Conservation (phyloP, 2,888 invertebrate genomes). For the Globia sparganii region DNA sequence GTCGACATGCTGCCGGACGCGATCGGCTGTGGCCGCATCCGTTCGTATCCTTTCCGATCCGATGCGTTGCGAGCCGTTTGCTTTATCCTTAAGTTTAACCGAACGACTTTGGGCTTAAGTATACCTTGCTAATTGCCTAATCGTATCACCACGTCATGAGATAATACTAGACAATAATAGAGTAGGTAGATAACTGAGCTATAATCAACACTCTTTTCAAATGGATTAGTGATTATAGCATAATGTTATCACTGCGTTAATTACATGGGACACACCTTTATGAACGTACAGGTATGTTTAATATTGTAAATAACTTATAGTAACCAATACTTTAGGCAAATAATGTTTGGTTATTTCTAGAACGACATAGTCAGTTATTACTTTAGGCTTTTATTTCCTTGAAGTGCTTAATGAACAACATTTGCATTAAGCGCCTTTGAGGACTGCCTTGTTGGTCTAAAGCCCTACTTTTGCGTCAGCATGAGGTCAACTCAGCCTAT, state of each 20-base stretch:
- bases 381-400: neutral
- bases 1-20: no score
- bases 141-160: neutral
- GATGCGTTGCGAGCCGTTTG: no score
- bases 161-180: neutral
- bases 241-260: constrained; percentile 18
- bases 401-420: neutral
- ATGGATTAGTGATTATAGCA: neutral
- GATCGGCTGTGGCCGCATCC: no score
- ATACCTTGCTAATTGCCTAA: constrained; percentile 12
- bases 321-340: neutral
- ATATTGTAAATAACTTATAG: neutral
- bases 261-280: constrained; percentile 17
- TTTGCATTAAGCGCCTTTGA: neutral
- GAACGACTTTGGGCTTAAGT: neutral
- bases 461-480: neutral
- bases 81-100: no score
- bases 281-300: neutral
- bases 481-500: no score
- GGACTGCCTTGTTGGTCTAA: neutral
- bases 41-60: no score
- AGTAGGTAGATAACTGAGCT: neutral
- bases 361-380: neutral
- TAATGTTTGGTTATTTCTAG: neutral
- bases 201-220: constrained; percentile 17